Evolutionary conservation across 2,797 vertebrate genomes (phyloP).

Genomic region (Sphenodon punctatus): DNA sequence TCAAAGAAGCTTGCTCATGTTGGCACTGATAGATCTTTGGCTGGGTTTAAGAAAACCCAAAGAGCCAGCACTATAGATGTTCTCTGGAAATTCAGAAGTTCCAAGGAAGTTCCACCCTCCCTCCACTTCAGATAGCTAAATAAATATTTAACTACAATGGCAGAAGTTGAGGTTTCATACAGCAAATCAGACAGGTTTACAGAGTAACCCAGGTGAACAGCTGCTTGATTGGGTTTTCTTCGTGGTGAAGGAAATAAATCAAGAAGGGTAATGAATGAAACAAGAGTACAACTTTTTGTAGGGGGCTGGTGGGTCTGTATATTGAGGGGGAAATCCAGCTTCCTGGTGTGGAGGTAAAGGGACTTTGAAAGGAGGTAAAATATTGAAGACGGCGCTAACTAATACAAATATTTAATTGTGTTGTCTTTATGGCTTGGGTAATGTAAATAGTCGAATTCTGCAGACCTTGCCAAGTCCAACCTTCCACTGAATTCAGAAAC

Average conservation of each 20-base stretch:
- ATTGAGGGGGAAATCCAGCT: neutral
- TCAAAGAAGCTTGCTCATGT: conserved; percentile 14
- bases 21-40: conserved; percentile 17
- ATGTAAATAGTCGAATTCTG: neutral
- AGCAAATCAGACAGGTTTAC: neutral
- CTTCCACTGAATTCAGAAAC: neutral
- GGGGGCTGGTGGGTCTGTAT: neutral
- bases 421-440: neutral
- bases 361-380: neutral
- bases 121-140: neutral
- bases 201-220: conserved; percentile 3
- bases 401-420: neutral
- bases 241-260: neutral
- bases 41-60: conserved; percentile 1
- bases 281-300: neutral
- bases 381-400: neutral
- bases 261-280: neutral
- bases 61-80: neutral
- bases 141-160: neutral
- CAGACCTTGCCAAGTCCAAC: neutral
- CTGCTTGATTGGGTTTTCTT: neutral
- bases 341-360: neutral
- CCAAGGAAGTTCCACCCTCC: neutral
- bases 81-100: neutral
- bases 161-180: neutral